Base-by-base conservation (phyloP, 1,140 invertebrate species). In the Leptoteleia sp. region DNA sequence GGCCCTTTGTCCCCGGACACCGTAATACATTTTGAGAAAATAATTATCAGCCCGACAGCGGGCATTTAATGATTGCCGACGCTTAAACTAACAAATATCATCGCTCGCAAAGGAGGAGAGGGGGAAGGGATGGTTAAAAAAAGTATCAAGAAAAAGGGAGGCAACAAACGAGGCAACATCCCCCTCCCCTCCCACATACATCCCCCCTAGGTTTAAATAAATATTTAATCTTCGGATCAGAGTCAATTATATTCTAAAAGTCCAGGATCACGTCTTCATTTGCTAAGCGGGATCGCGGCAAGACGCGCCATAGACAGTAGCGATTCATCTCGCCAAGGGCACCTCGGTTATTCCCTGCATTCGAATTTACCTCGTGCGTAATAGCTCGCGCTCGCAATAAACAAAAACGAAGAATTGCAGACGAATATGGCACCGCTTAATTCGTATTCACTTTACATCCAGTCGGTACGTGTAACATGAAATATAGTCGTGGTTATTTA, bases 311-410 rank as follows among this genome's bases (percentile, higher is more conserved):
- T 52, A 78, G 59, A 71, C 64, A 67, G 59, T 71, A 80, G 83
- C 79, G 83, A 88, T 88, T 88, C 87, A 89, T 89, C 87, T 88
- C 81, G 72, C 82, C 87, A 88, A 87, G 87, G 87, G 83, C 85
- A 86, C 22, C 71, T 78, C 76, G 80, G 67, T 77, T 84, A 84
- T 81, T 76, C 43, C 55, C 76, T 72, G 83, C 82, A 87, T 88
- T 87, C 77, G 81, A 87, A 87, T 88, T 89, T 86, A 81, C 59
- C 61, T 76, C 72, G 73, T 75, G 64, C 79, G 80, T 81, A 83
- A 84, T 84, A 76, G 72, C 61, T 52, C 72, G 79, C 80, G 72
- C 43, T 45, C 61, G 59, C 81, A 67, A 77, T 81, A 83, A 81
- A 83, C 80, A 83, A 81, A 83, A 83, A 79, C 71, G 59, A 82